Base-by-base conservation (phyloP, 1,140 invertebrate species). In the Bombyx mandarina region DNA sequence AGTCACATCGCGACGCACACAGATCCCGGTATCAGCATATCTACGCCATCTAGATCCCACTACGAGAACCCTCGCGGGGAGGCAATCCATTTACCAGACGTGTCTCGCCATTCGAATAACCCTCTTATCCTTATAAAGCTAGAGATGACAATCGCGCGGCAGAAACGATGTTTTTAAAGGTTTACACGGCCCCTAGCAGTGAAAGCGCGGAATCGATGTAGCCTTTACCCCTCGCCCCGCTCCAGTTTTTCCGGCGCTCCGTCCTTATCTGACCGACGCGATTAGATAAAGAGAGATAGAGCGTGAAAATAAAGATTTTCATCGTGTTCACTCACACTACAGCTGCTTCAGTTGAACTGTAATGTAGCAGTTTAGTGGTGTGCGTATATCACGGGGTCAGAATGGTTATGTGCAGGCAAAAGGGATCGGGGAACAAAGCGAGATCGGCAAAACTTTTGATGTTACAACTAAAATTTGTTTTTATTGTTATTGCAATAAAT, bases 301-400 rank as follows among this genome's bases (percentile, higher is more conserved):
- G 84, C 82, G 80, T 87, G 82, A 87, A 87, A 87, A 87, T 87
- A 87, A 87, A 87, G 84, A 87, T 87, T 87, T 87, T 87, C 84
- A 87, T 85, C 84, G 84, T 85, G 82, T 85, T 84, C 79, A 87
- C 84, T 75, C 79, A 87, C 84, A 87, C 82, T 68, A 71, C 57
- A 66, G 50, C 62, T 71, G 68, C 73, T 75, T 75, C 70, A 76
- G 75, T 58, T 35, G 26, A 35, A 63, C 62, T 75, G 63, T 68
- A 58, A 71, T 74, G 67, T 75, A 77, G 77, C 68, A 69, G 69
- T 73, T 62, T 69, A 61, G 58, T 63, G 63, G 66, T 69, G 68
- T 72, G 75, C 68, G 73, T 67, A 56, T 67, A 49, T 62, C 56
- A 64, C 66, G 70, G 77, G 73, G 63, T 69, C 73, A 77, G 72